phyloP scores from a whole-genome alignment of 2,888 invertebrate species.

The Nymphalis c-album region DNA sequence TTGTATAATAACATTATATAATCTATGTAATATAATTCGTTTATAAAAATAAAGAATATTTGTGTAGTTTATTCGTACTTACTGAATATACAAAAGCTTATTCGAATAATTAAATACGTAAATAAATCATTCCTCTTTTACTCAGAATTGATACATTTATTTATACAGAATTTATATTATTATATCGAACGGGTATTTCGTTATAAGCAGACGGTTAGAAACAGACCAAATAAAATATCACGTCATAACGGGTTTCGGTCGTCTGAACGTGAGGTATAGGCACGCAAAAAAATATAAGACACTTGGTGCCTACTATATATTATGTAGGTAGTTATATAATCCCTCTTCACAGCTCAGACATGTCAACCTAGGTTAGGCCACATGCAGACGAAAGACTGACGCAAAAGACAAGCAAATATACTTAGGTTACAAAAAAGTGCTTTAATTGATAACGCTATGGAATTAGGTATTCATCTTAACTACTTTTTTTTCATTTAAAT shows the following conservation, averaged over 20 bases:
- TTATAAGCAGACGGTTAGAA: conserved; percentile 12
- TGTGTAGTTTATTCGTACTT: too few species aligned
- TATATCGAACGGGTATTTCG: conserved; percentile 1
- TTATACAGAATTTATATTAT: conserved; percentile 5
- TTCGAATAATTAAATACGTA: too few species aligned
- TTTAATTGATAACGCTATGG: too few species aligned
- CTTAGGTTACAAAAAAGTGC: too few species aligned
- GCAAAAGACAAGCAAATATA: too few species aligned
- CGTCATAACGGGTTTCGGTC: conserved; percentile 25
- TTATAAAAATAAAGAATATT: too few species aligned
- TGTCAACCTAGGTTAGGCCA: conserved; percentile 7
- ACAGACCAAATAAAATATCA: conserved; percentile 19
- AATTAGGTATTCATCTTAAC: too few species aligned
- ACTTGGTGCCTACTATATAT: conserved; percentile 2
- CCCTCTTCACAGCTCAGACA: conserved; percentile 24
- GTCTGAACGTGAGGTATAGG: conserved; percentile 15
- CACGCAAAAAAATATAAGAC: conserved; percentile 14
- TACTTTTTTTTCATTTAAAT: too few species aligned
- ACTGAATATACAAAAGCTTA: too few species aligned
- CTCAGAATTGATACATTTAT: not conserved
- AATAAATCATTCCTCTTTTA: not conserved
- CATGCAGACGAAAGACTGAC: conserved; percentile 4
- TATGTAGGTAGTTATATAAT: conserved; percentile 18
- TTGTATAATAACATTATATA: too few species aligned
- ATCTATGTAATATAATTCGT: too few species aligned